Evolutionary conservation across 2,113 vertebrate genomes (phyloP), one percentile per base, ranked within the genome.

Genomic region (Numenius arquata): DNA sequence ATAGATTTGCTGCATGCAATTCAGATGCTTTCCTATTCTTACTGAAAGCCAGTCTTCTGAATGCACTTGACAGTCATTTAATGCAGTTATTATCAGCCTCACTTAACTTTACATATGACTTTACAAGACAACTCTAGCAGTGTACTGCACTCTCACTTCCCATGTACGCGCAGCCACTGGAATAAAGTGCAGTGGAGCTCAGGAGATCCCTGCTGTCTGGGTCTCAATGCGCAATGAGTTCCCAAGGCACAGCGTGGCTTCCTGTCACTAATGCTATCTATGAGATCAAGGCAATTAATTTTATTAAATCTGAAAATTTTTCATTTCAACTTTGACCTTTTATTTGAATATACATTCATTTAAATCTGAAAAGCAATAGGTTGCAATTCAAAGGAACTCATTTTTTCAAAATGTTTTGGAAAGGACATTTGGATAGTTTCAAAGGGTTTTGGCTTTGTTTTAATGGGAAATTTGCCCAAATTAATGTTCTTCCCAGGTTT

Each of bases 391-490:
- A 63, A 81, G 59, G 61, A 94, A 58, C 45, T 88, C 3, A 15
- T 85, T 88, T 92, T 36, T 79, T 92, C 63, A 92, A 72, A 96
- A 85, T 76, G 76, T 89, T 95, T 93, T 78, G 55, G 70, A 91
- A 96, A 65, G 63, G 90, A 55, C 71, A 85, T 58, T 81, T 62
- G 87, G 77, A 62, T 17, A 61, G 29, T 92, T 95, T 95, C 38
- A 88, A 68, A 96, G 82, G 45, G 56, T 79, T 90, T 83, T 61
- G 65, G 19, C 76, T 94, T 90, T 88, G 62, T 95, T 96, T 95
- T 70, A 75, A 85, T 83, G 32, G 92, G 92, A 95, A 92, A 89
- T 68, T 58, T 87, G 95, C 89, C 95, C 87, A 95, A 95, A 94
- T 81, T 93, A 90, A 92, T 85, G 92, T 93, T 50, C 43, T 90